Evolutionary conservation across 2,888 invertebrate genomes (phyloP).

Genomic region (Apoda limacodes): DNA sequence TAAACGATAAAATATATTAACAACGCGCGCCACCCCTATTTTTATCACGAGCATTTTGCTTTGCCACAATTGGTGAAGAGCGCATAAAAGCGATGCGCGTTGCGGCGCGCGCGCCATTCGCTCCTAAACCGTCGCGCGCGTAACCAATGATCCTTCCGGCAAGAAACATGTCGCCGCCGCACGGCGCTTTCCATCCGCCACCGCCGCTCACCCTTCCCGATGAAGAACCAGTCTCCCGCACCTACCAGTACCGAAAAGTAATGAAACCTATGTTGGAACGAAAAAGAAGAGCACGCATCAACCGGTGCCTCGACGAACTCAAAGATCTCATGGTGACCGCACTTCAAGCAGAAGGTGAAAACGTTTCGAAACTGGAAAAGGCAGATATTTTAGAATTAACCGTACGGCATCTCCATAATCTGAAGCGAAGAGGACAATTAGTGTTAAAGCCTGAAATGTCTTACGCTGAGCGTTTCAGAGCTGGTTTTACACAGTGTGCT

Average conservation of each 20-base stretch:
- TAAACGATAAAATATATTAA: constrained; percentile 15
- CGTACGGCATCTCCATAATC: constrained; percentile 85
- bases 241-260: constrained; percentile 92
- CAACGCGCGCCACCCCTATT: constrained; percentile 46
- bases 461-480: constrained; percentile 84
- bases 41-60: constrained; percentile 68
- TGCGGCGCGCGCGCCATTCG: constrained; percentile 63
- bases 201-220: constrained; percentile 49
- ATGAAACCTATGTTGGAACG: constrained; percentile 93
- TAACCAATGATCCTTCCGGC: constrained; percentile 61
- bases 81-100: constrained; percentile 54
- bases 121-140: constrained; percentile 57
- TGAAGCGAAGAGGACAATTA: constrained; percentile 76
- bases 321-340: constrained; percentile 90
- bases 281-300: constrained; percentile 88
- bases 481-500: constrained; percentile 90
- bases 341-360: constrained; percentile 88
- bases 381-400: constrained; percentile 89
- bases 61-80: constrained; percentile 66
- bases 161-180: constrained; percentile 62
- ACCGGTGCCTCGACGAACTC: constrained; percentile 88
- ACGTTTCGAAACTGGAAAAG: constrained; percentile 87
- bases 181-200: constrained; percentile 63
- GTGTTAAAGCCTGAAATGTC: constrained; percentile 73
- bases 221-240: constrained; percentile 81